Evolutionary conservation across 2,888 invertebrate genomes (phyloP), one percentile per base, ranked within the genome.

Genomic region (Pseudococcus jackbeardsleyi): DNA sequence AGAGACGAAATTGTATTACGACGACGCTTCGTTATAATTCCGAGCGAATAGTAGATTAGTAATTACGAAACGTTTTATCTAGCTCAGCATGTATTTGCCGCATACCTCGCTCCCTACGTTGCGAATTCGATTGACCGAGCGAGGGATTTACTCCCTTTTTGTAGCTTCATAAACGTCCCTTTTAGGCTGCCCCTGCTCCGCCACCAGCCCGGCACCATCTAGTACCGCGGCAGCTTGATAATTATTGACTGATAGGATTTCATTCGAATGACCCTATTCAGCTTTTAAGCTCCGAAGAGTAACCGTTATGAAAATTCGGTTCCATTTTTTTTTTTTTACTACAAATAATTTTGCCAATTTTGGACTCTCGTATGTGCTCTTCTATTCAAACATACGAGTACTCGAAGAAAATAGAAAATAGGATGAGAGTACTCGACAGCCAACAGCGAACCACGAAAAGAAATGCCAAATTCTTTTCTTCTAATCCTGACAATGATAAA

Each of bases 31-130:
- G 86, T 86, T 86, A 86, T 68, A 86, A 86, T 86, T 86, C 86
- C 86, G 48, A 86, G 46, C 86, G 86, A 86, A 86, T 86, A 86
- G 86, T 68, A 86, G 86, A 86, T 86, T 86, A 86, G 68, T 77
- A 77, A 86, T 86, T 86, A 86, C 86, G 68, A 86, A 86, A 86
- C 86, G 77, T 86, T 86, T 86, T 77, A 86, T 86, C 86, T 86
- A 77, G 86, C 86, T 86, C 86, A 86, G 86, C 86, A 46, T 86
- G 85, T 54, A 85, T 85, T 59, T 59, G 50, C 26, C 59, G 42
- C 19, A 59, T 39, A 39, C 79, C 79, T 39, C 42, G 59, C 8
- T 19, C 59, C 59, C 42, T 79, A 1, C 17, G 42, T 46, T 46
- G 79, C n/a, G 79, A 79, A 79, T 79, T 79, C 79, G 42, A 79